Evolutionary conservation across 2,113 vertebrate genomes (phyloP), one percentile per base, ranked within the genome.

Genomic region (Neoarius graeffei): DNA sequence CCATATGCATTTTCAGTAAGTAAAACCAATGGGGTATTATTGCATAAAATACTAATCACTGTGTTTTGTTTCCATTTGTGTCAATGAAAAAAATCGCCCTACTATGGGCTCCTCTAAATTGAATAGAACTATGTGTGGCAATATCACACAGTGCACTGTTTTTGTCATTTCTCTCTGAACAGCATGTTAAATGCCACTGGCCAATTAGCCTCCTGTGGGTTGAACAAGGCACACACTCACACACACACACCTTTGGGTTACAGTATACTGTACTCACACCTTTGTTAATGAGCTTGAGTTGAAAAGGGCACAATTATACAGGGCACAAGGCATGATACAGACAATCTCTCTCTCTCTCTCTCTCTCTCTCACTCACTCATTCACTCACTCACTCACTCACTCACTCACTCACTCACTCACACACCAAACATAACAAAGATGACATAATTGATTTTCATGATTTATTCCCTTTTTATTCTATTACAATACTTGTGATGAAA

Each of bases 131-230:
- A n/a, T 87, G 79, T 87, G 66, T 59, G 86, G 52, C 23, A 87
- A 82, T 87, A 87, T 87, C 86, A 73, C 79, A 87, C 52, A 82
- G 79, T 0, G 35, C 48, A 52, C 23, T 66, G 62, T 83, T 83
- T 42, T 30, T 64, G 30, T 82, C 56, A 76, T 67, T 87, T 86
- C 50, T 52, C 19, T 52, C n/a, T 42, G 30, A 82, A 83, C 86
- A 82, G 86, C 80, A 56, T 87, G 86, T 87, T 83, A 87, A 83
- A 87, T 87, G 86, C 86, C 86, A 87, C 56, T 52, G 79, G 86
- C 86, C 80, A 87, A 87, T 87, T 87, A 83, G 80, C 86, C 86
- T 83, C 86, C 66, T 83, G 86, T 74, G 35, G 86, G 17, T 48
- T 62, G 56, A 60, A 87, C 52, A n/a, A 60, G 80, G 62, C 27